Conservation (phyloP, 2,888 invertebrate genomes). For the Mythimna pallens region DNA sequence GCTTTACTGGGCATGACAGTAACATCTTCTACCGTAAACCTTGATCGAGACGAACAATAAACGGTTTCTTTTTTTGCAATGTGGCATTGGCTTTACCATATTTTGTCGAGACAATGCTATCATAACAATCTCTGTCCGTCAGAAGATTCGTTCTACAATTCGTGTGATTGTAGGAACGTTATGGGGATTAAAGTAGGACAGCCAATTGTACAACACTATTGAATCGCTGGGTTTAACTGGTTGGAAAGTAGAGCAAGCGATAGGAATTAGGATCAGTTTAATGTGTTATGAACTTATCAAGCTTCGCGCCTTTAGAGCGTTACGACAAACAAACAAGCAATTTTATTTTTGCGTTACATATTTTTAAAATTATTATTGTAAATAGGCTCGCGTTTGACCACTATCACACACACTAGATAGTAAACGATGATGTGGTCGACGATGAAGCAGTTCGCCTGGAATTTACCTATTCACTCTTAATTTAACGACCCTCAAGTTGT, state of each 20-base stretch:
- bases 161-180: neutral
- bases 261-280: conserved; percentile 19
- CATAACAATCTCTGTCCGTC: conserved; percentile 32
- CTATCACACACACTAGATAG: too few relatives aligned
- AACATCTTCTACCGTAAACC: conserved; percentile 15
- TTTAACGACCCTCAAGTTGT: too few relatives aligned
- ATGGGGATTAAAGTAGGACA: conserved; percentile 29
- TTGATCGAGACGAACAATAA: conserved; percentile 8
- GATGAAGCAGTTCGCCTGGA: too few relatives aligned
- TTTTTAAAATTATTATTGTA: too few relatives aligned
- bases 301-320: neutral
- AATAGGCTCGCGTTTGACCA: too few relatives aligned
- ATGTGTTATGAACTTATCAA: neutral
- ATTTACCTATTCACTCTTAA: too few relatives aligned
- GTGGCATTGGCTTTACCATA: conserved; percentile 4
- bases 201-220: conserved; percentile 22
- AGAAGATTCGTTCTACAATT: conserved; percentile 25
- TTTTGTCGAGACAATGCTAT: conserved; percentile 48
- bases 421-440: too few relatives aligned
- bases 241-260: conserved; percentile 13
- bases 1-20: conserved; percentile 17
- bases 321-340: neutral
- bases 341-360: neutral
- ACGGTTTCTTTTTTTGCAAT: conserved; percentile 8
- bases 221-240: neutral